Base-by-base conservation (phyloP, 2,797 vertebrate genomes). In the Muscicapa comitata region DNA sequence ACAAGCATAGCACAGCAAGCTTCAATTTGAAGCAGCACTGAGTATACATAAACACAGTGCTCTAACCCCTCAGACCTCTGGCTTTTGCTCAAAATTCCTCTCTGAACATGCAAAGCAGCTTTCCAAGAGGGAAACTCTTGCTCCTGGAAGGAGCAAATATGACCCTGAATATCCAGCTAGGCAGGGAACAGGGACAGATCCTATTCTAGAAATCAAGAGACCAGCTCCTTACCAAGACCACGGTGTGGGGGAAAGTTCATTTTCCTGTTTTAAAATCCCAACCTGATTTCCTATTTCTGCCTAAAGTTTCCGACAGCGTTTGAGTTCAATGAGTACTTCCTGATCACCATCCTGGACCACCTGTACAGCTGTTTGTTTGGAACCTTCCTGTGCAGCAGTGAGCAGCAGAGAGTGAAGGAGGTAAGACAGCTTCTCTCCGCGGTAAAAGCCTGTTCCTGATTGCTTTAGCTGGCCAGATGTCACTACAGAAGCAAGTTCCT, bases 281-380 rank as follows among this genome's bases (percentile, higher is more conserved):
- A 2, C 29, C 28, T 90, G 25, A 72, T 48, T 58, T 91, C 57
- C 78, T 61, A 70, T 17, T 95, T 97, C 65, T 92, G 53, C 86
- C 91, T 97, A 8, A 96, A 99, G 99, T 99, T 99, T 96, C 99
- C 99, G 71, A 99, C 99, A 92, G 99, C 99, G 2, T 99, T 99
- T 90, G 99, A 99, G 97, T 99, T 99, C 97, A 99, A 99, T 3
- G 99, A 99, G 55, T 99, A 98, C 93, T 99, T 99, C 96, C 98
- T 99, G 93, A 98, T 99, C 54, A 99, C 99, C 72, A 98, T 99
- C 94, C 97, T 99, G 98, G 99, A 99, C 88, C 99, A 99, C 94
- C 98, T 99, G 16, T 99, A 99, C 96, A 99, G 99, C 98, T 99
- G 99, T 89, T 97, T 99, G 91, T 99, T 99, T 88, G 99, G 99